Evolutionary conservation across 2,888 invertebrate genomes (phyloP), one percentile per base, ranked within the genome.

Genomic region (Microctonus aethiopoides): DNA sequence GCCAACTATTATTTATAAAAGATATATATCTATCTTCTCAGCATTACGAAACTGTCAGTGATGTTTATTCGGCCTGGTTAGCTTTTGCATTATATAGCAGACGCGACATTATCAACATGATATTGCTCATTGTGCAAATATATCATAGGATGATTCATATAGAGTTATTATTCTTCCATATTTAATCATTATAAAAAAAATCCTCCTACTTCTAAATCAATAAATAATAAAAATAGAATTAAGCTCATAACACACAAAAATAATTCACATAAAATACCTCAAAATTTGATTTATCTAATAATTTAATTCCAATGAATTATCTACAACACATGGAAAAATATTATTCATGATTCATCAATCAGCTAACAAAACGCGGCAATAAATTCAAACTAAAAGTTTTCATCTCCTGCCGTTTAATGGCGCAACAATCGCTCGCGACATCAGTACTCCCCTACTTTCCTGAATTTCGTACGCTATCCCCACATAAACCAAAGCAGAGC

Each of bases 1-100:
- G 51, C 63, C 61, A 60, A 10, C 52, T 46, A 56, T 65, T 63
- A 64, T 57, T 66, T 64, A 72, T 39, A 36, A 69, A 36, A 66
- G 41, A 66, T 52, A 56, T 65, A 56, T 61, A 36, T 36, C 52
- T 56, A 34, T 56, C 39, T 60, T 52, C 39, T 11, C 59, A 61
- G n/a, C 54, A n/a, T 61, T 71, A 36, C 57, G 46, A 52, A 39
- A 60, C 46, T 10, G 52, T 20, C 57, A 36, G 63, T 57, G 64
- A 32, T 59, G 46, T 68, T 59, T 63, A 67, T 71, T 61, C 29
- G 63, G 52, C 67, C 39, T 51, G 56, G 32, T 41, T 54, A 39
- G 26, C 52, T 36, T 29, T n/a, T 41, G 39, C 36, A 52, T 54
- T 32, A 62, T 32, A 62, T 29, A 60, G 54, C 59, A 32, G 54